A percentile compares a stretch with the other conserved stretches of the same genome.
These are phyloP conservation scores for Argyresthia goedartella DNA, from an alignment of 2,888 invertebrate genomes.

Conservation along the genomic window DNA sequence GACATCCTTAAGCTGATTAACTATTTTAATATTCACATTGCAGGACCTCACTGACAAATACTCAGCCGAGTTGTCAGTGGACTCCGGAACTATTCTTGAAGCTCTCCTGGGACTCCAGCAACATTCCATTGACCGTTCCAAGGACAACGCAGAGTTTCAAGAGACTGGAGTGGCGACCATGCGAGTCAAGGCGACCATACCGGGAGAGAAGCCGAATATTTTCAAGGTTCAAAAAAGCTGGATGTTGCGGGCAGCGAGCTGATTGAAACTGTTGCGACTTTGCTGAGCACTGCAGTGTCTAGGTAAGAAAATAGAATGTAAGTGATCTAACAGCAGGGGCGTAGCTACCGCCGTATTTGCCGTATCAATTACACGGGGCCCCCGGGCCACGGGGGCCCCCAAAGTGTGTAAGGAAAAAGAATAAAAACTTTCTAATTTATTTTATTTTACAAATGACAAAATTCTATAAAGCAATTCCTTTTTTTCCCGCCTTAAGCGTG, in stretches of 20 bases:
- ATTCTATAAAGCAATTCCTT: no score
- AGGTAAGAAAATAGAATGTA: no score
- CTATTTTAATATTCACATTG: not conserved
- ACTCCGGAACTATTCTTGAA: slow-evolving; percentile 57
- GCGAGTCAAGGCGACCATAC: slow-evolving; percentile 74
- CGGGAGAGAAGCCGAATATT: slow-evolving; percentile 56
- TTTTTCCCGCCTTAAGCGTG: no score
- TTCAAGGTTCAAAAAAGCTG: slow-evolving; percentile 70
- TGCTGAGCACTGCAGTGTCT: no score
- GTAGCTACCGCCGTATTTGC: no score
- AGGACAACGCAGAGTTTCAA: slow-evolving; percentile 76
- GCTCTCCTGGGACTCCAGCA: slow-evolving; percentile 75
- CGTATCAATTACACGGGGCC: no score
- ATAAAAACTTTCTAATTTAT: no score
- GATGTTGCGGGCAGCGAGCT: slow-evolving; percentile 67
- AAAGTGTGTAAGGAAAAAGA: no score
- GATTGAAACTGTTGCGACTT: slow-evolving; percentile 60
- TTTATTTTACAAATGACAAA: no score
- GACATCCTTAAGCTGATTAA: no score
- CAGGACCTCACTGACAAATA: slow-evolving; percentile 76
- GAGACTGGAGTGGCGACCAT: slow-evolving; percentile 81
- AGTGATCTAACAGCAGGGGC: no score
- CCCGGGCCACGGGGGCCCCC: no score
- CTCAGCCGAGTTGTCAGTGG: slow-evolving; percentile 62
- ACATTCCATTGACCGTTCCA: slow-evolving; percentile 79